Base-by-base conservation (phyloP, 2,797 vertebrate genomes). In the Cetoscarus ocellatus region DNA sequence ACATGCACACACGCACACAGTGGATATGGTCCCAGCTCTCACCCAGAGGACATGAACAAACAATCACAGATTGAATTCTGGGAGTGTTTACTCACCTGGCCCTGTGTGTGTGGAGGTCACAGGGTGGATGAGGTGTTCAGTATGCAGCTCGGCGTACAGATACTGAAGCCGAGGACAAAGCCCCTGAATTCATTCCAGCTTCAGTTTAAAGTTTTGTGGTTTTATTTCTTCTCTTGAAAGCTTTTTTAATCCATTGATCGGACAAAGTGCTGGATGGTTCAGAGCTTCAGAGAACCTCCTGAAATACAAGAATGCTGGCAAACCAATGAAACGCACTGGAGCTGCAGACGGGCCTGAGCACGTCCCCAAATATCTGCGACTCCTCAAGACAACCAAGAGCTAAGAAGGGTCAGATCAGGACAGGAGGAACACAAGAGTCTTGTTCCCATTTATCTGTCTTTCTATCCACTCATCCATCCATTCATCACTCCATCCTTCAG, bases 21-120 rank as follows among this genome's bases (percentile, higher is more conserved):
- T 66, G 10, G 13, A 68, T 76, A 77, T 78, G 75, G 86, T 80
- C 86, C 73, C 75, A 74, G 66, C 73, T 77, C 76, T 78, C 72
- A 86, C 73, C 77, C 77, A 76, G 70, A 86, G 82, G 78, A 86
- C 84, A 74, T 79, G 77, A 84, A 84, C 82, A 91, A 87, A 91
- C 87, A 88, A 79, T 86, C 83, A 82, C 73, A 86, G 82, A 88
- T 84, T 86, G 80, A 84, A 88, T 87, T 84, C 76, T 66, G 77
- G 53, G 79, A 73, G 64, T 87, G 82, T 85, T 87, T 86, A 81
- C 70, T 71, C 82, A 85, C 70, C 75, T 86, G 81, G 42, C 52
- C 19, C 18, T 51, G 63, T 67, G 71, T 61, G 59, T 58, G 71
- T 75, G 61, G 15, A 70, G 77, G 75, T 84, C 77, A 81, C 54